Conservation (phyloP, 2,797 vertebrate species). For the Podargus strigoides region DNA sequence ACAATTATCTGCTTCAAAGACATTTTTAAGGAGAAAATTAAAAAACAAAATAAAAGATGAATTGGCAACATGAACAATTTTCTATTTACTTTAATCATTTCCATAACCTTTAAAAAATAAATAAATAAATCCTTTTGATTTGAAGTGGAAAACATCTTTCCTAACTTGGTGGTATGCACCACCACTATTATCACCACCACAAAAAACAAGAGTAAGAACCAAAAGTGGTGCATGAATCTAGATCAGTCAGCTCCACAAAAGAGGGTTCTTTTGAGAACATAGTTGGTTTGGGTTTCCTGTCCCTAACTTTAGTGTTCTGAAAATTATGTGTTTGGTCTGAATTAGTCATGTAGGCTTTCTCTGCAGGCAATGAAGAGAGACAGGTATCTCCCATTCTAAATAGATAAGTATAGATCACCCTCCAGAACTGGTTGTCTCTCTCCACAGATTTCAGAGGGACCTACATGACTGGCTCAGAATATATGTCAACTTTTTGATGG, state of each 20-base stretch:
- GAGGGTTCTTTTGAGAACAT: not conserved
- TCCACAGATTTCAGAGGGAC: not conserved
- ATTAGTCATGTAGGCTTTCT: not conserved
- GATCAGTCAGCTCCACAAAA: not conserved
- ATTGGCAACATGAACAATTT: conserved; percentile 9
- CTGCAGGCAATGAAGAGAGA: not conserved
- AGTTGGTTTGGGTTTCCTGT: not conserved
- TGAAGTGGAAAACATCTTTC: conserved; percentile 14
- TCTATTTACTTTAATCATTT: not conserved
- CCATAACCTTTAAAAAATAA: not conserved
- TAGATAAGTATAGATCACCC: not conserved
- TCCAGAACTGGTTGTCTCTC: not conserved
- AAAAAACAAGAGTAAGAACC: not conserved
- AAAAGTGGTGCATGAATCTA: not conserved
- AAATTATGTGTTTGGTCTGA: not conserved
- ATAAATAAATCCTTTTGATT: not conserved
- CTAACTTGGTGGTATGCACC: not conserved
- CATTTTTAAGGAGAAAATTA: conserved; percentile 29
- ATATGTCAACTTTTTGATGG: not conserved
- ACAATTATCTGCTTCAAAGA: conserved; percentile 46
- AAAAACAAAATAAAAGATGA: conserved; percentile 5
- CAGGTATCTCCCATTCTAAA: not conserved
- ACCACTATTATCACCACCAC: not conserved
- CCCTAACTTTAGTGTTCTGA: not conserved
- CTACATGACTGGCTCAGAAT: not conserved